Conservation (phyloP, 2,113 vertebrate genomes). For the Apteryx owenii region DNA sequence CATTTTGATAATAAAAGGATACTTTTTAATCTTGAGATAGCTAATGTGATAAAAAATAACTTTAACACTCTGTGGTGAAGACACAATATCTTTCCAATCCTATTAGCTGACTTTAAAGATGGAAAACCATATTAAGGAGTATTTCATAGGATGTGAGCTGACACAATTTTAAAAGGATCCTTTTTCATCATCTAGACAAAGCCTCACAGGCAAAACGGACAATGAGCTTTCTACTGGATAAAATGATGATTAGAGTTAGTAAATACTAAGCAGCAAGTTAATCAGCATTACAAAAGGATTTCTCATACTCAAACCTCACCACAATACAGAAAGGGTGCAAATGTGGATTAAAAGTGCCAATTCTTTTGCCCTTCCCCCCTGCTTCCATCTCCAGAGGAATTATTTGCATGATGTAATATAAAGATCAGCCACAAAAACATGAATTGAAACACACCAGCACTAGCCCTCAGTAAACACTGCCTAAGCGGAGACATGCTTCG, state of each 20-base stretch:
- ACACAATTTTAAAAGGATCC: slow-evolving; percentile 26
- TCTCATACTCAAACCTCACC: slow-evolving; percentile 23
- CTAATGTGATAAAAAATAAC: slow-evolving; percentile 59
- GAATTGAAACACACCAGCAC: background rate
- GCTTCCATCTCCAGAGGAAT: background rate
- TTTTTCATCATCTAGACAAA: slow-evolving; percentile 60
- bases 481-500: background rate
- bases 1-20: slow-evolving; percentile 34
- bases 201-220: slow-evolving; percentile 47
- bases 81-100: slow-evolving; percentile 53
- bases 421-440: background rate
- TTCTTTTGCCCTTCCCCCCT: background rate
- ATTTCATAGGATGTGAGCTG: slow-evolving; percentile 39
- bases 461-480: background rate
- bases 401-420: background rate
- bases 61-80: slow-evolving; percentile 37
- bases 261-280: slow-evolving; percentile 39
- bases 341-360: background rate
- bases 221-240: background rate
- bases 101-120: slow-evolving; percentile 62
- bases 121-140: slow-evolving; percentile 42
- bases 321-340: background rate
- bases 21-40: slow-evolving; percentile 47
- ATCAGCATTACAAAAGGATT: slow-evolving; percentile 42
- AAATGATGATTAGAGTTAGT: slow-evolving; percentile 31